These are phyloP conservation scores for Chloromyia formosa DNA, from an alignment of 2,888 invertebrate genomes.

Conservation along the genomic window DNA sequence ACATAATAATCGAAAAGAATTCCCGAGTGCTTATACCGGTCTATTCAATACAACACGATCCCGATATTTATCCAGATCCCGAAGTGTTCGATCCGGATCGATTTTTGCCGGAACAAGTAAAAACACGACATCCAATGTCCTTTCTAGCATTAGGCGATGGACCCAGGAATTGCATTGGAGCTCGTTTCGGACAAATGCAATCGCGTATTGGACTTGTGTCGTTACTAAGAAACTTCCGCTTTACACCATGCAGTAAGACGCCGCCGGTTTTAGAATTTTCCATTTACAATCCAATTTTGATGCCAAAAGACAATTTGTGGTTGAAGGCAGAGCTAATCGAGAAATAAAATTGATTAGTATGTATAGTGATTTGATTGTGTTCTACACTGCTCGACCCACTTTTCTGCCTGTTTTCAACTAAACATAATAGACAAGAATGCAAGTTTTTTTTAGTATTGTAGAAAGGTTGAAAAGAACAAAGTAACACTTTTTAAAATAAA, in stretches of 20 bases:
- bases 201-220: slow-evolving; percentile 56
- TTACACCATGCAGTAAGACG: slow-evolving; percentile 38
- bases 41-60: slow-evolving; percentile 63
- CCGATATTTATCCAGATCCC: slow-evolving; percentile 63
- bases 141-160: slow-evolving; percentile 62
- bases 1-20: slow-evolving; percentile 58
- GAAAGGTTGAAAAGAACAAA: too few relatives aligned
- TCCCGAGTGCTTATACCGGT: slow-evolving; percentile 58
- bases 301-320: slow-evolving; percentile 47
- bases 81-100: slow-evolving; percentile 63
- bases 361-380: too few relatives aligned
- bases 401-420: too few relatives aligned
- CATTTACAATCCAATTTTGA: slow-evolving; percentile 42
- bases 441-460: too few relatives aligned
- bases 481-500: too few relatives aligned
- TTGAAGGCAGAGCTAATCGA: slow-evolving; percentile 46
- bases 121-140: slow-evolving; percentile 55
- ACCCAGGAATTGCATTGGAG: slow-evolving; percentile 58
- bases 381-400: too few relatives aligned
- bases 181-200: too few relatives aligned
- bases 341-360: too few relatives aligned
- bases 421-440: too few relatives aligned
- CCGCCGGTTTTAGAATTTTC: slow-evolving; percentile 43
- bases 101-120: slow-evolving; percentile 57
- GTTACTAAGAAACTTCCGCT: slow-evolving; percentile 53